Conservation (phyloP, 2,113 vertebrate species). For the Anarrhichthys ocellatus region DNA sequence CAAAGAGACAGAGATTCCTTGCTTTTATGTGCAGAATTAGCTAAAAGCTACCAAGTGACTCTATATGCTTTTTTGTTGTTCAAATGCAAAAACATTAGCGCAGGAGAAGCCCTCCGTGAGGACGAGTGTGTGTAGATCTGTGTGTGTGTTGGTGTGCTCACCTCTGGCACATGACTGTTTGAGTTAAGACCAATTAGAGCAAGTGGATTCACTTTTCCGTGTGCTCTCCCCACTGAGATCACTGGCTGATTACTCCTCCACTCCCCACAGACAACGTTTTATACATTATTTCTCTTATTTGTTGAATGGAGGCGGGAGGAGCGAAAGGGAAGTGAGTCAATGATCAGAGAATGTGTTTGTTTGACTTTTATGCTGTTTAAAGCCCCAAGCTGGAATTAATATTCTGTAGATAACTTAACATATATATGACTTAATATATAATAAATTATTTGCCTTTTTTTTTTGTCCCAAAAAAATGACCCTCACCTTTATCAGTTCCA, state of each 20-base stretch:
- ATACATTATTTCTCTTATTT: constrained; percentile 29
- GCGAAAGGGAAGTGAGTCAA: constrained; percentile 5
- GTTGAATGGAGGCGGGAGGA: constrained; percentile 6
- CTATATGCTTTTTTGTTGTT: not conserved
- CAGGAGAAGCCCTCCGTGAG: not conserved
- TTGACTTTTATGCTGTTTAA: not conserved
- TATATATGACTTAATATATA: not conserved
- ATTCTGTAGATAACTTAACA: not conserved
- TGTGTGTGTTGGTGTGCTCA: not conserved
- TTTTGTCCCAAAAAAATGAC: not conserved
- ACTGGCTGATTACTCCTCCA: constrained; percentile 44
- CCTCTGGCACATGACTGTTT: constrained; percentile 11
- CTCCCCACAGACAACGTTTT: constrained; percentile 41
- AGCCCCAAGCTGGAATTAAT: not conserved
- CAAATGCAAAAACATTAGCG: not conserved
- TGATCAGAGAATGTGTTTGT: not conserved
- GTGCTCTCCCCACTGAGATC: constrained; percentile 45
- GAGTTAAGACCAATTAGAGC: constrained; percentile 65
- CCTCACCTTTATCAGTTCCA: not conserved
- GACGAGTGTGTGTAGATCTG: not conserved
- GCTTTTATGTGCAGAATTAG: not conserved
- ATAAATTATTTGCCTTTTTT: no score
- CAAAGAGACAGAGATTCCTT: not conserved
- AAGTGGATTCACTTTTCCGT: constrained; percentile 50
- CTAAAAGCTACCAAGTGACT: not conserved